Evolutionary conservation across 2,113 vertebrate species (phyloP).

Genomic region (Callipepla californica): DNA sequence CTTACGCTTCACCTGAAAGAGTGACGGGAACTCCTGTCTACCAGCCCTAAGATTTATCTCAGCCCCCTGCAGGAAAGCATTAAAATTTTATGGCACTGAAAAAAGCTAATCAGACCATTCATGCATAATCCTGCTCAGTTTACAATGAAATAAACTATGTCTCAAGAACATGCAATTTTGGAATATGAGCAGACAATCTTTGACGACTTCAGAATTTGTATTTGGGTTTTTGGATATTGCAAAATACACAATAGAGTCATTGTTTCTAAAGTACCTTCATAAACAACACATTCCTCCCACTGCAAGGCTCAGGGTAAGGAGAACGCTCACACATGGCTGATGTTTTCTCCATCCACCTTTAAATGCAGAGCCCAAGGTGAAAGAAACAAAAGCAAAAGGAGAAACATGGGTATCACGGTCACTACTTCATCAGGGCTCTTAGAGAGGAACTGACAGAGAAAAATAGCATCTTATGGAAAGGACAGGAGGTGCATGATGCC

Average conservation of each 20-base stretch:
- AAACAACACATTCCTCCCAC: background rate
- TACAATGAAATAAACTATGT: background rate
- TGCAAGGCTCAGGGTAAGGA: background rate
- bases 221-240: background rate
- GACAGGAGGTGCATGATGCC: background rate
- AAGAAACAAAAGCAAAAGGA: background rate
- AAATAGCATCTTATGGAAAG: background rate
- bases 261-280: background rate
- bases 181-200: background rate
- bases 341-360: background rate
- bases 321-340: background rate
- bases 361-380: background rate
- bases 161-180: background rate
- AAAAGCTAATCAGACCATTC: background rate
- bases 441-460: background rate
- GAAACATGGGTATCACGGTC: fast-evolving
- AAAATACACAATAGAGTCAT: fast-evolving
- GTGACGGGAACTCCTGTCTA: background rate
- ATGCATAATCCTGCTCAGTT: background rate
- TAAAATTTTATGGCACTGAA: background rate
- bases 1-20: background rate
- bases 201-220: background rate
- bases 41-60: background rate
- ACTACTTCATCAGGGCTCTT: background rate
- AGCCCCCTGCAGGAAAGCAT: background rate